These are phyloP conservation scores for Eulemur rufifrons DNA, from an alignment of 2,113 vertebrate species.

Conservation along the genomic window DNA sequence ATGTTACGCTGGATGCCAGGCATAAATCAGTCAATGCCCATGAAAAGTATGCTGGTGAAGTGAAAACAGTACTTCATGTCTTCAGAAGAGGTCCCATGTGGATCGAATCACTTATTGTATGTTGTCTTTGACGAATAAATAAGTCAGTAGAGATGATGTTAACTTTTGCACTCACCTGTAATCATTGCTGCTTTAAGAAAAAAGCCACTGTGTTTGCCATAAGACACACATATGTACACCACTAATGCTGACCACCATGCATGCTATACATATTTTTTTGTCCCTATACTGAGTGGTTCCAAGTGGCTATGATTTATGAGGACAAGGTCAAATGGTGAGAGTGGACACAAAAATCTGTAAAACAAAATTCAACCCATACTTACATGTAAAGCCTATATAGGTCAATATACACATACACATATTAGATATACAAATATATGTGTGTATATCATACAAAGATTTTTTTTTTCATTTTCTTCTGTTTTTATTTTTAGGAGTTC, in stretches of 20 bases:
- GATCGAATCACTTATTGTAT: neutral
- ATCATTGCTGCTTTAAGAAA: neutral
- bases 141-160: neutral
- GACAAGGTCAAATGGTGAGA: neutral
- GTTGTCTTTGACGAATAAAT: neutral
- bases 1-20: neutral
- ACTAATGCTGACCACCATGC: neutral
- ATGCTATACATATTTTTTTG: neutral
- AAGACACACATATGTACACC: neutral
- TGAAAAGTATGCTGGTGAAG: neutral
- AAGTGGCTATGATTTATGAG: neutral
- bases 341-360: neutral
- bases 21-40: neutral
- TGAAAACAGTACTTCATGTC: neutral
- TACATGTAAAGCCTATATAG: neutral
- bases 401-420: neutral
- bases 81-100: neutral
- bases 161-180: neutral
- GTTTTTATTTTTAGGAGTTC: neutral
- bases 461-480: neutral
- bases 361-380: neutral
- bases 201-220: neutral
- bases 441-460: neutral
- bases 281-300: neutral
- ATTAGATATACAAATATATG: neutral